Evolutionary conservation across 2,113 vertebrate genomes (phyloP).

Genomic region (Ondatra zibethicus): DNA sequence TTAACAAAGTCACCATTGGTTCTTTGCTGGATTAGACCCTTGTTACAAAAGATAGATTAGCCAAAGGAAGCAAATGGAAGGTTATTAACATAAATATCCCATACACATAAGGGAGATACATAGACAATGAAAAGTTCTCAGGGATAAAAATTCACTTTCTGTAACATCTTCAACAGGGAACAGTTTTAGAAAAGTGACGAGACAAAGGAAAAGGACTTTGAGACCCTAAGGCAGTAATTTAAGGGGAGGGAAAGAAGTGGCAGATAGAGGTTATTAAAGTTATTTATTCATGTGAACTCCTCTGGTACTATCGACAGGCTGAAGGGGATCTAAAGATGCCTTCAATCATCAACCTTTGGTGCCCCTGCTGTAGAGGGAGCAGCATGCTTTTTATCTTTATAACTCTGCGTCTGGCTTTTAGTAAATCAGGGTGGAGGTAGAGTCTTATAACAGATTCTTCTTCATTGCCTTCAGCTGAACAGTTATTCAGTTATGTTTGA

Average conservation of each 20-base stretch:
- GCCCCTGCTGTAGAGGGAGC: fast-evolving
- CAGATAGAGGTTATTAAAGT: neutral
- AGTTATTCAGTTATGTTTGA: neutral
- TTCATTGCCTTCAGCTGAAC: neutral
- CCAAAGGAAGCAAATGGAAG: neutral
- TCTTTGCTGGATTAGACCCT: neutral
- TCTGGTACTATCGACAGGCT: neutral
- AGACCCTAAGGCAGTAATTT: neutral
- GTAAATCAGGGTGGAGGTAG: neutral
- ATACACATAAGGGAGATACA: neutral
- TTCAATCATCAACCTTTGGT: neutral
- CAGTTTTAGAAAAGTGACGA: neutral
- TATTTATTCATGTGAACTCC: neutral
- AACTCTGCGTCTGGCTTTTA: neutral
- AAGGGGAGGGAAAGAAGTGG: neutral
- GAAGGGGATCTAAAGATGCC: neutral
- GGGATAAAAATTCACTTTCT: neutral
- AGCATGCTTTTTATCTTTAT: neutral
- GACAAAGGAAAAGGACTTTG: neutral
- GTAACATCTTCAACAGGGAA: neutral
- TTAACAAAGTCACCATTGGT: neutral
- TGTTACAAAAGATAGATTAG: neutral
- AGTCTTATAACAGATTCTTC: neutral
- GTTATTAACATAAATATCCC: neutral
- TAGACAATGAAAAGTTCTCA: neutral